Base-by-base conservation (phyloP, 2,113 vertebrate genomes). In the Bubo bubo region DNA sequence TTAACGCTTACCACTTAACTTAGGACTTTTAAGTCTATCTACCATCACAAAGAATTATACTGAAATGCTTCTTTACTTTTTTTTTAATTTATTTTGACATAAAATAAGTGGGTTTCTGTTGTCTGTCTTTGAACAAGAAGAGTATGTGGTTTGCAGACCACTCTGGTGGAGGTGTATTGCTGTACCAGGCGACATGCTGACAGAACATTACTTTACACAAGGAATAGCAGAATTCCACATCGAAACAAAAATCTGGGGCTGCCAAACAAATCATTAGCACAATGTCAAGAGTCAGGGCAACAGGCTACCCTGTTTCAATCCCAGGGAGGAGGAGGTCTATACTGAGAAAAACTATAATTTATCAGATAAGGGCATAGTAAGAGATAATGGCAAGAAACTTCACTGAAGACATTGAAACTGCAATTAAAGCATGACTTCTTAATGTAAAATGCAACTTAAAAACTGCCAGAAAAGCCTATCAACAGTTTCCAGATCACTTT, bases 111-210 rank as follows among this genome's bases (percentile, higher is more conserved):
- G 18, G 24, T 79, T 81, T 70, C 9, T 53, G 14, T 32, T 52
- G 16, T 39, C 12, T 83, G 9, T 52, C 59, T 67, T 67, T n/a
- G 30, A 83, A 32, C 17, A 56, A 72, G 41, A 74, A 10, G 4
- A 0, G 0, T 9, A 18, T 2, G 3, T n/a, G 14, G 24, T 32
- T 62, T 75, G 20, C 14, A 43, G 83, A 67, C 24, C 6, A 4
- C 10, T 16, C 20, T 53, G 28, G 17, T n/a, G 20, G 27, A 71
- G 37, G 14, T 59, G 4, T 23, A n/a, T 8, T 22, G 21, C 39
- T 85, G 15, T 62, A 41, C 9, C 20, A 63, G 56, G 53, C 2
- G 8, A 50, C 11, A 34, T 2, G 4, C 19, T 0, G 0, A 72
- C 19, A 88, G 32, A 82, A 64, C 2, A 39, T 45, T 27, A 32